phyloP scores from a whole-genome alignment of 2,888 invertebrate genomes.

The Mesodorylaimus sp. region DNA sequence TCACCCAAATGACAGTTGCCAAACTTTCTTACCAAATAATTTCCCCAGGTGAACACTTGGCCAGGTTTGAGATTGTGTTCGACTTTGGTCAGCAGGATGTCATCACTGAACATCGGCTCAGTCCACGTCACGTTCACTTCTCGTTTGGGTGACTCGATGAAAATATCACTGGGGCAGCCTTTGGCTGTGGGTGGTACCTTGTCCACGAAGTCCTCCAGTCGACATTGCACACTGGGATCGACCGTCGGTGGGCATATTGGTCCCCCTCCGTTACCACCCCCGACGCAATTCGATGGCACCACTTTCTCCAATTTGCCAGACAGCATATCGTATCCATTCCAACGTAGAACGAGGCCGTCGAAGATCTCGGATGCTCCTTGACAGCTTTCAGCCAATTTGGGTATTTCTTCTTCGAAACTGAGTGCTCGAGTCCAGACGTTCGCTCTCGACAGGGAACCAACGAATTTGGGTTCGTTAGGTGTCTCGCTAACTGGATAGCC shows the following conservation, averaged over 20 bases:
- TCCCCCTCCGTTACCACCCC: background rate
- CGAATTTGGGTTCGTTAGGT: conserved; percentile 19
- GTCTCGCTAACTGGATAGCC: conserved; percentile 62
- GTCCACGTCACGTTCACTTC: conserved; percentile 25
- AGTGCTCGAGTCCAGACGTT: conserved; percentile 81
- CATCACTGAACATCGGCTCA: conserved; percentile 20
- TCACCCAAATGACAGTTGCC: background rate
- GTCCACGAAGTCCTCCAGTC: too few species aligned
- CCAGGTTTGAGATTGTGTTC: conserved; percentile 25
- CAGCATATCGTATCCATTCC: conserved; percentile 72
- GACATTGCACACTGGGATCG: conserved; percentile 5
- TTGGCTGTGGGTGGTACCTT: conserved; percentile 7
- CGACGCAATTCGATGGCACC: conserved; percentile 9
- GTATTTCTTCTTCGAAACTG: conserved; percentile 74
- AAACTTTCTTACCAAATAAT: conserved; percentile 17
- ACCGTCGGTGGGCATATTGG: conserved; percentile 5
- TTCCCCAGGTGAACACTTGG: conserved; percentile 25
- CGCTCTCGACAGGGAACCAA: conserved; percentile 70
- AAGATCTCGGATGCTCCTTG: conserved; percentile 63
- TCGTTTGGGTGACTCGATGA: conserved; percentile 52
- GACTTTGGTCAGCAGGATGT: conserved; percentile 16
- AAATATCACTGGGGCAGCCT: conserved; percentile 44
- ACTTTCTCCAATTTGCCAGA: conserved; percentile 21
- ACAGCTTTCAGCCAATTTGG: conserved; percentile 50
- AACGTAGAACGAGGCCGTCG: conserved; percentile 62